phyloP scores from a whole-genome alignment of 2,888 invertebrate species.

The Odontocolon sp. region DNA sequence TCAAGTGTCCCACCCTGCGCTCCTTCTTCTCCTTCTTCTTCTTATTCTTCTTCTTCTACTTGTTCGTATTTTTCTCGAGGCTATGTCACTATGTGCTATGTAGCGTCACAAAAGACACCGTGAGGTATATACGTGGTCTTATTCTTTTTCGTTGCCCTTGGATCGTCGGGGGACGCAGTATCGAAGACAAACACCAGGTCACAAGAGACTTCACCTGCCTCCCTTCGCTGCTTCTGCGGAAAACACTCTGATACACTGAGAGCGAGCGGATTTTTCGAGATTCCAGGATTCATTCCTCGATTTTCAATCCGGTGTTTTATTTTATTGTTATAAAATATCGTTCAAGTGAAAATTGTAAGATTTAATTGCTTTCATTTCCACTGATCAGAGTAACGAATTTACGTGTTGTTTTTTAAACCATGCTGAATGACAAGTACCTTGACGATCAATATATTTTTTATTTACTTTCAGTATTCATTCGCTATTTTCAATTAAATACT shows the following conservation, averaged over 20 bases:
- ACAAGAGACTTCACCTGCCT: constrained; percentile 35
- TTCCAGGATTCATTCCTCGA: constrained; percentile 36
- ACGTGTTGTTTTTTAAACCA: too few species aligned
- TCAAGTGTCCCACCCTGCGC: constrained; percentile 72
- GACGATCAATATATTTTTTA: too few species aligned
- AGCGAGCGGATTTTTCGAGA: constrained; percentile 41
- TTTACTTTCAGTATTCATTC: too few species aligned
- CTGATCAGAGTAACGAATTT: too few species aligned
- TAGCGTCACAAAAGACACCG: too few species aligned
- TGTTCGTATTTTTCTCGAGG: constrained; percentile 42
- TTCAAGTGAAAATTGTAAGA: too few species aligned
- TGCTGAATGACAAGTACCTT: too few species aligned
- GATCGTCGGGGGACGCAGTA: constrained; percentile 57
- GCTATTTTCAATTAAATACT: neutral
- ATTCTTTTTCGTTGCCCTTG: constrained; percentile 23
- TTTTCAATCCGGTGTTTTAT: constrained; percentile 17
- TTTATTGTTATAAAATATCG: too few species aligned
- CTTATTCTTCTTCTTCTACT: neutral
- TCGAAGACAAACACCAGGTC: constrained; percentile 65
- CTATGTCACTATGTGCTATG: neutral
- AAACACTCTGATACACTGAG: constrained; percentile 35
- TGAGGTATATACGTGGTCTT: neutral
- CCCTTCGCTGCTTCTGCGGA: neutral
- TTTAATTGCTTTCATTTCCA: too few species aligned
- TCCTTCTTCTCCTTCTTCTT: constrained; percentile 54